Percentiles rank a stretch among this genome's conserved stretches.
Conservation (phyloP, 2,797 vertebrate species). For the Cuculus canorus region DNA sequence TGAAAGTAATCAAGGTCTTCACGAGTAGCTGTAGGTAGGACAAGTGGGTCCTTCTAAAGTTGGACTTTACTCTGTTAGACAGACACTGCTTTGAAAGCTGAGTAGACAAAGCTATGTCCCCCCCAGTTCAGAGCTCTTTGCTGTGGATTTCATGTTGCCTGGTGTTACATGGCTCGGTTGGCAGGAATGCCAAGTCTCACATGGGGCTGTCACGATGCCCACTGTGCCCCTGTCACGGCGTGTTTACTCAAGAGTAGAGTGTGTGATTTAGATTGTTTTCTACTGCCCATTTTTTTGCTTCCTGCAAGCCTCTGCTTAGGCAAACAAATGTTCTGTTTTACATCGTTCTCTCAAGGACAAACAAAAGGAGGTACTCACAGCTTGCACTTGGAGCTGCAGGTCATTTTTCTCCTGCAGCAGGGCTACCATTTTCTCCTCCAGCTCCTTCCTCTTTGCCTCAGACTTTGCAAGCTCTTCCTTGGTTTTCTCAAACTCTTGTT, state of each 20-base stretch:
- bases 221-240: background rate
- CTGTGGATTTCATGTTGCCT: too few relatives aligned
- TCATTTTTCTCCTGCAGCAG: conserved; percentile 79
- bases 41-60: rapidly evolving
- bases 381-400: conserved; percentile 77
- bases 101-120: background rate
- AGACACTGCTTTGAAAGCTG: background rate
- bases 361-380: conserved; percentile 55
- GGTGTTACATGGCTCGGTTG: background rate
- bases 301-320: background rate
- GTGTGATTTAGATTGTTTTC: background rate
- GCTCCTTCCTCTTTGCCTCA: conserved; percentile 76
- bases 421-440: conserved; percentile 78
- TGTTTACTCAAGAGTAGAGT: background rate
- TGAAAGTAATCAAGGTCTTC: background rate
- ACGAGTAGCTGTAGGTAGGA: background rate
- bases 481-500: conserved; percentile 54
- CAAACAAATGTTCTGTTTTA: background rate
- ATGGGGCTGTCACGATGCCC: background rate
- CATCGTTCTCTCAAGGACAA: too few relatives aligned
- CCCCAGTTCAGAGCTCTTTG: background rate
- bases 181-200: background rate
- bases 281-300: background rate
- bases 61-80: too few relatives aligned
- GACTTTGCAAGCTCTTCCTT: conserved; percentile 75